Percentiles rank a stretch among this genome's conserved stretches.
These are phyloP conservation scores for Caenorhabditis sulstoni DNA, from an alignment of 2,888 invertebrate species.

Conservation along the genomic window DNA sequence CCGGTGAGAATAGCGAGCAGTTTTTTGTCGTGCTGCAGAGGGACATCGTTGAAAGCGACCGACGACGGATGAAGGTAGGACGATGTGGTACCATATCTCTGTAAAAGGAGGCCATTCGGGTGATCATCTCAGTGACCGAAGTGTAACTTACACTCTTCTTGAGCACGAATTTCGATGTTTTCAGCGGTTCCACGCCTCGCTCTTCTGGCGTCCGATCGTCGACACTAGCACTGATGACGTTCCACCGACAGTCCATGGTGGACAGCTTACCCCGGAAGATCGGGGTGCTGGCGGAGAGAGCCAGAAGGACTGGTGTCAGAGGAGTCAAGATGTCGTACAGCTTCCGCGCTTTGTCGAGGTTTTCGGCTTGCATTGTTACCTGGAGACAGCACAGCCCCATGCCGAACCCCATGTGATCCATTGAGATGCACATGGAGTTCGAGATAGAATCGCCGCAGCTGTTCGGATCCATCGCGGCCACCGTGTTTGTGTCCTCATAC, in stretches of 20 bases:
- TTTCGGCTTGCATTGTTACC: slow-evolving; percentile 89
- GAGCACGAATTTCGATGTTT: slow-evolving; percentile 87
- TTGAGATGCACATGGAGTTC: slow-evolving; percentile 92
- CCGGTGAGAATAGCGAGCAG: slow-evolving; percentile 85
- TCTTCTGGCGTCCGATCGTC: slow-evolving; percentile 96
- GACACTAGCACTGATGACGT: slow-evolving; percentile 94
- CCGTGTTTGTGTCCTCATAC: slow-evolving; percentile 90
- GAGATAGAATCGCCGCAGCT: slow-evolving; percentile 86
- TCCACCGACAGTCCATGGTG: slow-evolving; percentile 98
- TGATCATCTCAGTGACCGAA: no score
- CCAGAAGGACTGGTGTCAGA: slow-evolving; percentile 97
- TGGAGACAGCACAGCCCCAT: slow-evolving; percentile 89
- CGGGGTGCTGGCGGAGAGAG: slow-evolving; percentile 96
- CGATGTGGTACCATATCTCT: slow-evolving; percentile 98
- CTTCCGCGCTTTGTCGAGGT: slow-evolving; percentile 94
- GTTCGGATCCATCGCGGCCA: slow-evolving; percentile 72
- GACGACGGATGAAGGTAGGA: slow-evolving; percentile 94
- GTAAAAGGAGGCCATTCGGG: no score
- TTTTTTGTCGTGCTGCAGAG: slow-evolving; percentile 83
- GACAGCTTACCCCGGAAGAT: slow-evolving; percentile 90
- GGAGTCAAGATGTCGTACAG: slow-evolving; percentile 98
- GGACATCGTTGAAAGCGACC: slow-evolving; percentile 91
- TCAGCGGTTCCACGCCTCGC: slow-evolving; percentile 85
- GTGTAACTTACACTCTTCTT: slow-evolving; percentile 91
- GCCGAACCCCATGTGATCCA: slow-evolving; percentile 99